Percentiles rank a stretch among this genome's conserved stretches.
These are phyloP conservation scores for Portunus trituberculatus DNA, from an alignment of 1,140 invertebrate species.

Conservation along the genomic window DNA sequence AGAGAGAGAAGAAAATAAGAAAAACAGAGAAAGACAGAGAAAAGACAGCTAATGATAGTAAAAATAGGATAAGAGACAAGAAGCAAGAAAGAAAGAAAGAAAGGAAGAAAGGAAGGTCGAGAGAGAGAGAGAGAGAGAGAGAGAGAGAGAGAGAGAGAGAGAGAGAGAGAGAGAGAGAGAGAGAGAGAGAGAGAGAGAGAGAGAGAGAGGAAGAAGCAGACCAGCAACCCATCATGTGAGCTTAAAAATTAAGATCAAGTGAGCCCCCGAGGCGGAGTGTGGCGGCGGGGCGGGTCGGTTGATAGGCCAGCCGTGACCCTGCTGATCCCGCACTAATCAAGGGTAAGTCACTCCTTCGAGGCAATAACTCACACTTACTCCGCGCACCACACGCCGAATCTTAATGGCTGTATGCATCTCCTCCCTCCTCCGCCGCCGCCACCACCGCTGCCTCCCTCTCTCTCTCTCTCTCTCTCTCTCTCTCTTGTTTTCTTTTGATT, in stretches of 20 bases:
- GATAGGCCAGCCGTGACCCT: conserved; percentile 48
- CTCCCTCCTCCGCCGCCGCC: neutral
- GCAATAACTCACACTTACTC: conserved; percentile 66
- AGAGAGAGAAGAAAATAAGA: no score
- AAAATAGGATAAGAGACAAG: neutral
- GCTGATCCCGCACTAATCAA: conserved; percentile 66
- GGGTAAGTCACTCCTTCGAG: conserved; percentile 56
- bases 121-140: neutral
- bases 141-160: neutral
- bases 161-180: neutral
- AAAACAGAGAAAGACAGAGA: neutral
- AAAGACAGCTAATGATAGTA: neutral
- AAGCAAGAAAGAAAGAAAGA: neutral
- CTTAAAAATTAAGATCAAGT: conserved; percentile 72
- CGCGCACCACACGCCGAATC: conserved; percentile 2
- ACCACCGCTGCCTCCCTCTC: neutral
- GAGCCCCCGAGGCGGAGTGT: conserved; percentile 48
- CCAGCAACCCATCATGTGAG: conserved; percentile 62
- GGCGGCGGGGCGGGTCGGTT: conserved; percentile 34
- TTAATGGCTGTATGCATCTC: conserved; percentile 65
- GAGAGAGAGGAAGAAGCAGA: neutral
- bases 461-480: neutral
- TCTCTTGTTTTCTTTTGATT: neutral
- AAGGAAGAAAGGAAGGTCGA: neutral
- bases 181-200: conserved; percentile 22